Evolutionary conservation across 2,113 vertebrate genomes (phyloP).

Genomic region (Dinomys branickii): DNA sequence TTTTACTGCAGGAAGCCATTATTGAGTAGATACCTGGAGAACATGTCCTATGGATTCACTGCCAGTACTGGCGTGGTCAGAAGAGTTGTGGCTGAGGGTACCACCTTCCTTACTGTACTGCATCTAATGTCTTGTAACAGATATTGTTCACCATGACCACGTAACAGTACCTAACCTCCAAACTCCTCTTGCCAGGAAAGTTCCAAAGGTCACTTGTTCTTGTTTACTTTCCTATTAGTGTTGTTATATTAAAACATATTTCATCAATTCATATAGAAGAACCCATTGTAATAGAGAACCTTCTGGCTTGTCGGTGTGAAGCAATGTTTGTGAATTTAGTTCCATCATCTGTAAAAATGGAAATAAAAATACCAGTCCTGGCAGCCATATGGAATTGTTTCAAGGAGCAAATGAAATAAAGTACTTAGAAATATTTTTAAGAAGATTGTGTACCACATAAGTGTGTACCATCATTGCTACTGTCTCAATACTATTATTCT

Average conservation of each 20-base stretch:
- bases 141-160: neutral
- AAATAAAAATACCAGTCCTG: neutral
- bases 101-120: neutral
- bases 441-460: neutral
- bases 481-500: neutral
- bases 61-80: no score
- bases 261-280: neutral
- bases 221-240: neutral
- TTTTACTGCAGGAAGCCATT: neutral
- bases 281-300: neutral
- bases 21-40: neutral
- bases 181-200: neutral
- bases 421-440: neutral
- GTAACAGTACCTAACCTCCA: neutral
- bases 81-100: neutral
- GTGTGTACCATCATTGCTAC: neutral
- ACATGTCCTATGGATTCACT: neutral
- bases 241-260: neutral
- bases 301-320: neutral
- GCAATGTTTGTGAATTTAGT: neutral
- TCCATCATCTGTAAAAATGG: neutral
- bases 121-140: neutral
- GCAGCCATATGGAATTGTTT: neutral
- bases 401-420: neutral
- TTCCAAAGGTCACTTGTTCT: neutral